These are phyloP conservation scores for Caenorhabditis uteleia DNA, from an alignment of 2,888 invertebrate genomes.

Conservation along the genomic window DNA sequence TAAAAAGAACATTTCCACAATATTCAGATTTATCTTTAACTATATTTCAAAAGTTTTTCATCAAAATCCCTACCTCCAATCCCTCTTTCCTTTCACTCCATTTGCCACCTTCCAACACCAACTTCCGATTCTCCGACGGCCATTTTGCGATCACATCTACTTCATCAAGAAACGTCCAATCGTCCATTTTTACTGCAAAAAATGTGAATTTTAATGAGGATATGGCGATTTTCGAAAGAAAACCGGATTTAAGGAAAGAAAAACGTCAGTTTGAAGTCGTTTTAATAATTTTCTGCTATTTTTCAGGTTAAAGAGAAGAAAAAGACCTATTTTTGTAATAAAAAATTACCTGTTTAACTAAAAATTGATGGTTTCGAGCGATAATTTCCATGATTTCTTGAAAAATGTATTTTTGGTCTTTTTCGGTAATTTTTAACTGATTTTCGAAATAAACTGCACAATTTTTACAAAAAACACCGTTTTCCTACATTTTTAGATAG, in stretches of 20 bases:
- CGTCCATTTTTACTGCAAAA: constrained; percentile 20
- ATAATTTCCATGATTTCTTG: no score
- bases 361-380: no score
- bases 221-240: not conserved
- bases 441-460: no score
- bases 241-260: not conserved
- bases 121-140: constrained; percentile 32
- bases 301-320: no score
- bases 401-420: no score
- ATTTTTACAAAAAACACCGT: no score
- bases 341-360: no score
- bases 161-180: constrained; percentile 45
- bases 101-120: constrained; percentile 39
- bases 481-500: no score
- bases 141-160: constrained; percentile 43
- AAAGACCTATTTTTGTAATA: no score
- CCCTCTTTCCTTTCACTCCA: constrained; percentile 52
- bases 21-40: not conserved
- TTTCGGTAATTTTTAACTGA: no score
- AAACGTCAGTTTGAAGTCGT: no score
- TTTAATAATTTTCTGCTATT: not conserved
- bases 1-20: not conserved
- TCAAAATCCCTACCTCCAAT: constrained; percentile 36
- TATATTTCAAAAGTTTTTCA: not conserved
- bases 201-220: not conserved